Evolutionary conservation across 2,888 invertebrate genomes (phyloP).

Genomic region (Punctoribates punctum): DNA sequence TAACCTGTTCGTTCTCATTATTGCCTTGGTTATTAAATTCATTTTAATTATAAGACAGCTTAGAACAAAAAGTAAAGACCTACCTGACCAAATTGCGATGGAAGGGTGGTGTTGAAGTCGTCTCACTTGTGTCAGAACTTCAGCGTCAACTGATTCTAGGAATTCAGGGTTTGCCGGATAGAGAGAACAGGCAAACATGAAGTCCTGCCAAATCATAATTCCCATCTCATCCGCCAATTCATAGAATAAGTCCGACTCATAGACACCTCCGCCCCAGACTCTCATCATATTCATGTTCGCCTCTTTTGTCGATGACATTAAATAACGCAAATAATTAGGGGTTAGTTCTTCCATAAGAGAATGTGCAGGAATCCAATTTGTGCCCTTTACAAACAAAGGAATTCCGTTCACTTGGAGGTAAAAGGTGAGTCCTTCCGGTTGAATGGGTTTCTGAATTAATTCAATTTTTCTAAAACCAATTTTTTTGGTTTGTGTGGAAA

Average conservation of each 20-base stretch:
- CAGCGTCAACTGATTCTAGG: slow-evolving; percentile 67
- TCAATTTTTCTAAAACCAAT: slow-evolving; percentile 84
- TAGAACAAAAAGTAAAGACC: too few species aligned
- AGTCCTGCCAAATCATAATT: slow-evolving; percentile 93
- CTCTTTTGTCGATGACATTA: slow-evolving; percentile 67
- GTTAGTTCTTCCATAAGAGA: slow-evolving; percentile 72
- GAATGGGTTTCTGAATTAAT: slow-evolving; percentile 63
- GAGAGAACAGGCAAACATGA: slow-evolving; percentile 94
- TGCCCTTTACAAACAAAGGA: slow-evolving; percentile 89
- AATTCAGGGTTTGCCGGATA: slow-evolving; percentile 75
- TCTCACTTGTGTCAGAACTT: slow-evolving; percentile 74
- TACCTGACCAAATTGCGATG: slow-evolving; percentile 76
- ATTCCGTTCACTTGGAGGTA: slow-evolving; percentile 79
- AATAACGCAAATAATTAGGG: slow-evolving; percentile 59
- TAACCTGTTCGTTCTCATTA: slow-evolving; percentile 94
- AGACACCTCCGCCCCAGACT: slow-evolving; percentile 97
- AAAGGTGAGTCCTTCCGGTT: slow-evolving; percentile 64
- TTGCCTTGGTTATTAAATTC: too few species aligned
- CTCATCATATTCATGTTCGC: slow-evolving; percentile 89
- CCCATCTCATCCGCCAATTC: slow-evolving; percentile 78
- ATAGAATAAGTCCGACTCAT: slow-evolving; percentile 87
- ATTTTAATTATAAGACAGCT: too few species aligned
- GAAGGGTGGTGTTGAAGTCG: slow-evolving; percentile 81
- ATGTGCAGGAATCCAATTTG: slow-evolving; percentile 86
- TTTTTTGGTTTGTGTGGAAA: slow-evolving; percentile 58